Evolutionary conservation across 2,797 vertebrate genomes (phyloP), one percentile per base, ranked within the genome.

Genomic region (Anabacerthia variegaticeps): DNA sequence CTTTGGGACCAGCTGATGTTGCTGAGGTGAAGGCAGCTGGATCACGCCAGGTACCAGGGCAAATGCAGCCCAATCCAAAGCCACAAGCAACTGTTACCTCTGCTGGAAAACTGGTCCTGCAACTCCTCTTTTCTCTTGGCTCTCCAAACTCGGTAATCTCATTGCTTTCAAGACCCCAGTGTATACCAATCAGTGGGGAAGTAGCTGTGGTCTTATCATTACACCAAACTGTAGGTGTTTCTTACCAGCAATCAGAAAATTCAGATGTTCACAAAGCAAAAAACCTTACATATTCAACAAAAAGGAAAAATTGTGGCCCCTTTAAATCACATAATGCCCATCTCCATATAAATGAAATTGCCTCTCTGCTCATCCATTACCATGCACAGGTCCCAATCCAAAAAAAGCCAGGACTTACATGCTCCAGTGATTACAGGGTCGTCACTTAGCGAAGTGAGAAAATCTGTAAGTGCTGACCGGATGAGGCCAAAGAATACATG

Each of bases 181-280:
- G 2, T 26, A 14, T 41, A 58, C 11, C 27, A 55, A 9, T 44
- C 65, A 41, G 28, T 37, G 49, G 63, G 41, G 44, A 88, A 86
- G 44, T 44, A 44, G 22, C 41, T 85, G 85, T 71, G 37, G 15
- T 41, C 28, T 4, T 24, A 67, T 15, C 16, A 17, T 37, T 76
- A 39, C 65, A 68, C 73, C 7, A 34, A 84, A 59, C 19, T 37
- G 24, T 14, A 83, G 34, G 10, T 44, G 49, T 41, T 73, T 82
- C 56, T 74, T 46, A 92, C 22, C 46, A 71, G 56, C 55, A 83
- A 24, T 26, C 23, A 86, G 51, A 56, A 89, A 78, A 81, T 67
- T 78, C 37, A 71, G n/a, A 66, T n/a, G 18, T 62, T 86, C 22
- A 14, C 3, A 26, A 88, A 65, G 66, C 27, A 27, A 92, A 95